These are phyloP conservation scores for Myrmecophaga tridactyla DNA, from an alignment of 2,113 vertebrate genomes.

Conservation along the genomic window DNA sequence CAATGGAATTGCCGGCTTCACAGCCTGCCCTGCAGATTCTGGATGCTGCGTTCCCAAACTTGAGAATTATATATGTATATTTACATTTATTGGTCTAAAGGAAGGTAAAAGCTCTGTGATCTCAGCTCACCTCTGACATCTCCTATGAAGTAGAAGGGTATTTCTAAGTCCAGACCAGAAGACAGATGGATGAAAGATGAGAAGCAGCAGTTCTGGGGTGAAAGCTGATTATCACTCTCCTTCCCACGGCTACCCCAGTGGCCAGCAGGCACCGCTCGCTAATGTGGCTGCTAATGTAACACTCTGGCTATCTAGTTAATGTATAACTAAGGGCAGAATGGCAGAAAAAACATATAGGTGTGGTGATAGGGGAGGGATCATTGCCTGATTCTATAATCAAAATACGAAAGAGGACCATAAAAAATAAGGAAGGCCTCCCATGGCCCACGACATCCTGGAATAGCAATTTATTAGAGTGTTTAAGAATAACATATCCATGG, in stretches of 20 bases:
- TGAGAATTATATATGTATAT: not conserved
- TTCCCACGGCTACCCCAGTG: not conserved
- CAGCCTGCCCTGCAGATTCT: too few species aligned
- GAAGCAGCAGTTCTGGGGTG: not conserved
- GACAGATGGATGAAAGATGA: slow-evolving; percentile 9
- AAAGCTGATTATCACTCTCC: not conserved
- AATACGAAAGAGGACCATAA: not conserved
- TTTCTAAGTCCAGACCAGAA: not conserved
- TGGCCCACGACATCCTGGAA: not conserved
- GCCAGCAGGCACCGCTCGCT: not conserved
- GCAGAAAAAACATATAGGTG: not conserved
- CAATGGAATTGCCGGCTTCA: too few species aligned
- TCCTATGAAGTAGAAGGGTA: not conserved
- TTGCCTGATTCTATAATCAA: slow-evolving; percentile 3
- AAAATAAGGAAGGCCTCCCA: not conserved
- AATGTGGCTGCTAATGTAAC: not conserved
- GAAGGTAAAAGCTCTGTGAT: not conserved
- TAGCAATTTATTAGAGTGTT: not conserved
- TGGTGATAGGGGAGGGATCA: not conserved
- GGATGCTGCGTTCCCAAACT: too few species aligned
- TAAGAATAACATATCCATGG: not conserved
- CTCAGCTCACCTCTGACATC: slow-evolving; percentile 26
- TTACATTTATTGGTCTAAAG: slow-evolving; percentile 30
- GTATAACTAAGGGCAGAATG: not conserved
- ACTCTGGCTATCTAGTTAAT: not conserved